Evolutionary conservation across 2,888 invertebrate species (phyloP), one percentile per base, ranked within the genome.

Genomic region (Laspeyria flexula): DNA sequence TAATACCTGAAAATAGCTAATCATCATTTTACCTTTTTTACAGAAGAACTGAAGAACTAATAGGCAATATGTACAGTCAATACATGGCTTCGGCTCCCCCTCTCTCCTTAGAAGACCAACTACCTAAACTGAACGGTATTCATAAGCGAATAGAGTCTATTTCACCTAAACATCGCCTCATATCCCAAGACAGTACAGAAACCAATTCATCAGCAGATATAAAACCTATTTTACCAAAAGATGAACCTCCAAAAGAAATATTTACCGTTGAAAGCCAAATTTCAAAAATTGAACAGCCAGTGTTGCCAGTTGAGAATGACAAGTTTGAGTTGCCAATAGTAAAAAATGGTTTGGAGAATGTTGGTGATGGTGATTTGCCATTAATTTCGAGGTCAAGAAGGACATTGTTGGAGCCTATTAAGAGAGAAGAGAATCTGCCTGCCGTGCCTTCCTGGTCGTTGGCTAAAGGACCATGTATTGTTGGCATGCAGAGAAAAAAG

Each of bases 41-140:
- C 79, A 92, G 94, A 71, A 85, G 94, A 16, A 94, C 94, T 10
- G 95, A 95, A 77, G 94, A 95, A 60, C 75, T 95, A 34, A 93
- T 94, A 44, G 93, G 93, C 7, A 93, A 86, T 31, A 93, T 93
- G 80, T 93, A 93, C 61, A 89, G 64, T 43, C 93, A 93, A 56
- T 93, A 93, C 68, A 85, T 93, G 80, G 91, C 92, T 0, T 75
- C 88, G 0, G 88, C 91, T 0, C 92, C 92, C 0, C 88, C 90
- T 0, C 40, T 88, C 0, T 82, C 86, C 0, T 34, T 85, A 48
- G 87, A 86, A 59, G 79, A 84, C 27, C 76, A 80, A 2, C 77
- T 79, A 1, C 83, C 87, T 2, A 83, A 81, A 73, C 45, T 81
- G 0, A 88, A 88, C 56, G 82, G 85, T 10, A 25, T 80, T 13